Conservation (phyloP, 1,140 invertebrate species). For the Grapholita molesta region DNA sequence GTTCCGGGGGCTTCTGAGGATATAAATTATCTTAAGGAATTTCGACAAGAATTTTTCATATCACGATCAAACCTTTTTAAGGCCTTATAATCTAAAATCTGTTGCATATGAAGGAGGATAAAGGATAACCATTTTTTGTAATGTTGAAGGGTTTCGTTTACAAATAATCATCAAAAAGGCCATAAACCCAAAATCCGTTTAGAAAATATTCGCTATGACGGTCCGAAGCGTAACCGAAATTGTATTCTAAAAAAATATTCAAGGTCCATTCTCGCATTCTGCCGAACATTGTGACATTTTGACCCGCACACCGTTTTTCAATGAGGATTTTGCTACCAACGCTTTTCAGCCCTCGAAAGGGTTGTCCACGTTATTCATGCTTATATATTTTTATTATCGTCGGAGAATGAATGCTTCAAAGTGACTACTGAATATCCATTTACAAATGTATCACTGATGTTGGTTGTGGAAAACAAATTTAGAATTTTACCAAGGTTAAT, state of each 20-base stretch:
- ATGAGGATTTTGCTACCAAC: slow-evolving; percentile 48
- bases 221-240: not conserved
- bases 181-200: not conserved
- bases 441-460: slow-evolving; percentile 42
- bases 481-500: not conserved
- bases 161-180: not conserved
- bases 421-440: slow-evolving; percentile 56
- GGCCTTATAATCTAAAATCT: not conserved
- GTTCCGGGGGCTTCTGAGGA: not conserved
- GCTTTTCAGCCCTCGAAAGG: slow-evolving; percentile 57
- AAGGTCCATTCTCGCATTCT: slow-evolving; percentile 20
- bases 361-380: slow-evolving; percentile 54
- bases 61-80: not conserved
- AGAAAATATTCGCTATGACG: not conserved
- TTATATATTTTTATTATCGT: slow-evolving; percentile 65
- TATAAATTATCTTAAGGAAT: slow-evolving; percentile 15
- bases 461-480: slow-evolving; percentile 17
- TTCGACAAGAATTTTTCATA: slow-evolving; percentile 14
- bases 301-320: slow-evolving; percentile 60
- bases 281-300: slow-evolving; percentile 47
- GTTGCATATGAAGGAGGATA: not conserved
- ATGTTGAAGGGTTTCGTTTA: not conserved
- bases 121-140: not conserved
- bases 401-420: slow-evolving; percentile 55
- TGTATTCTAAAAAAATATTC: slow-evolving; percentile 14